Base-by-base conservation (phyloP, 1,140 invertebrate genomes). In the Cotesia chilonis region DNA sequence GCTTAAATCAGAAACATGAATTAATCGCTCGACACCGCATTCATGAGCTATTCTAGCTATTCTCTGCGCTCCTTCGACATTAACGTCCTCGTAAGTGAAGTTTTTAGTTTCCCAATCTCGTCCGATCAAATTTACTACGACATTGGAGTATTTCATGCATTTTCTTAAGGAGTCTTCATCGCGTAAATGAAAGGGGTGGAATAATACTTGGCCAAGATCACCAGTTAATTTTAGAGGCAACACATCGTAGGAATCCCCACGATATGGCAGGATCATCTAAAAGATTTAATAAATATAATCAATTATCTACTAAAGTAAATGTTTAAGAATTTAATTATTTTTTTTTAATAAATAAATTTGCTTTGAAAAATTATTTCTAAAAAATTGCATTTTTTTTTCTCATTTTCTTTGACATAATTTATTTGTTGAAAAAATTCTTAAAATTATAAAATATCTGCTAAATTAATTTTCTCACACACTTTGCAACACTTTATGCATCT, bases 131-230 rank as follows among this genome's bases (percentile, higher is more conserved):
- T 99, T 99, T 75, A 99, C 92, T 1, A 99, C 98, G 72, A 99
- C 94, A 89, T 99, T 98, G 0, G 98, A 99, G 87, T 99, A 95
- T 80, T 95, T 94, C 4, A 99, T 90, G 9, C 92, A 93, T 85
- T 94, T 95, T 4, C 91, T 87, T 76, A 99, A 93, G 0, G 93
- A 92, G n/a, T 94, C 92, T 79, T 98, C 95, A 89, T 99, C 96
- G 57, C 89, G 88, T 20, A 99, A 79, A 81, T 97, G 79, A 83
- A 92, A 98, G 3, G 93, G 95, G 80, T 94, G 91, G 84, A 94
- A 99, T 1, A 97, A 87, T 17, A 99, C 92, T 90, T 99, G 98
- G 35, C 98, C 98, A 66, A 99, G 89, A 88, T 99, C 98, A 52
- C 98, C 97, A 78, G 88, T 88, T 1, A 98, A 81, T 87, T 97